Evolutionary conservation across 2,888 invertebrate genomes (phyloP).

Genomic region (Caradrina kadenii): DNA sequence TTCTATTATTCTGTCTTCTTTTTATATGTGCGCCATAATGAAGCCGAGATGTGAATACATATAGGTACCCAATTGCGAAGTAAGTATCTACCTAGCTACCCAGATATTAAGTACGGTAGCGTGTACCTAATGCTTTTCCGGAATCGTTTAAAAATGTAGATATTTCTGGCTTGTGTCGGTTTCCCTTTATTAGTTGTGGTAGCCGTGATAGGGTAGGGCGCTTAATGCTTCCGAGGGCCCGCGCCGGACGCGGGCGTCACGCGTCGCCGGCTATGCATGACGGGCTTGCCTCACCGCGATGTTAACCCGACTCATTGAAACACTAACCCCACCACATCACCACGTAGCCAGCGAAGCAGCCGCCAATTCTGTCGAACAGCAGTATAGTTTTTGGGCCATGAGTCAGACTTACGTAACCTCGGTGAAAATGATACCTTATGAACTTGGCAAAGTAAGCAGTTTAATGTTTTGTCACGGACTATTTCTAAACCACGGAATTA

Average conservation of each 20-base stretch:
- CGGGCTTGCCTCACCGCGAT: slow-evolving; percentile 81
- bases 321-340: slow-evolving; percentile 55
- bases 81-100: background rate
- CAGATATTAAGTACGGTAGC: background rate
- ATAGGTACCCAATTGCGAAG: background rate
- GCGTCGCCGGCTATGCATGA: slow-evolving; percentile 83
- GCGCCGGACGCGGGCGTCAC: slow-evolving; percentile 85
- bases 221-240: slow-evolving; percentile 82
- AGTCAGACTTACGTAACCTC: slow-evolving; percentile 65
- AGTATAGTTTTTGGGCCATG: slow-evolving; percentile 65
- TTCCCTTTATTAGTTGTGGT: slow-evolving; percentile 61
- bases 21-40: no score
- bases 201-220: slow-evolving; percentile 74
- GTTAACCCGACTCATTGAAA: slow-evolving; percentile 67
- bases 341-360: slow-evolving; percentile 42
- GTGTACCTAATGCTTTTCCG: background rate
- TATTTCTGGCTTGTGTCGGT: slow-evolving; percentile 20
- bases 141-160: slow-evolving; percentile 5
- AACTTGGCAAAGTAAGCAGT: slow-evolving; percentile 57
- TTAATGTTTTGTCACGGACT: slow-evolving; percentile 49
- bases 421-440: slow-evolving; percentile 65
- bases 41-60: background rate
- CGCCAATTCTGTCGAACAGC: slow-evolving; percentile 53
- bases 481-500: slow-evolving; percentile 21
- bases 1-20: no score